These are phyloP conservation scores for Lasioglossum albipes DNA, from an alignment of 1,140 invertebrate species.

Conservation along the genomic window DNA sequence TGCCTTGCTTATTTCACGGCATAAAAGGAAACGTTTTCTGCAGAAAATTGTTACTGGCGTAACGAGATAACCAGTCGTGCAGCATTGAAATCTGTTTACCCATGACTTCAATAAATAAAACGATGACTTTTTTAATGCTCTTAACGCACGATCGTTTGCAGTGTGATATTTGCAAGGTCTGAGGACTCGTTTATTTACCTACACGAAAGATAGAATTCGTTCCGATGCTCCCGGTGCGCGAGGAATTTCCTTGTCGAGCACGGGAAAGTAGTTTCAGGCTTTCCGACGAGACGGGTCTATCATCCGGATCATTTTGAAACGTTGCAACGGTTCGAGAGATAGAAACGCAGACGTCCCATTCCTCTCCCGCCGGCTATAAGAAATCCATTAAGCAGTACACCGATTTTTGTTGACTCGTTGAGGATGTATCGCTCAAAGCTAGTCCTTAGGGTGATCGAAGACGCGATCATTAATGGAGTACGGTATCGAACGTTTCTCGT, in stretches of 20 bases:
- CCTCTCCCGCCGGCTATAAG: slow-evolving; percentile 23
- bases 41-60: too few species aligned
- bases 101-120: neutral
- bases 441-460: slow-evolving; percentile 7
- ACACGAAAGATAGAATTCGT: neutral
- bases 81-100: too few species aligned
- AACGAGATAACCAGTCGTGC: too few species aligned
- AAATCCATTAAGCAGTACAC: slow-evolving; percentile 48
- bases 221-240: too few species aligned
- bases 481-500: slow-evolving; percentile 9
- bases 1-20: too few species aligned
- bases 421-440: slow-evolving; percentile 1
- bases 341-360: slow-evolving; percentile 1
- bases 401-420: slow-evolving; percentile 36
- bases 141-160: neutral
- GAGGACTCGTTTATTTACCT: neutral
- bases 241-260: neutral
- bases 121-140: neutral
- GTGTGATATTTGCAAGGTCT: neutral
- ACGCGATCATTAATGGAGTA: slow-evolving; percentile 25
- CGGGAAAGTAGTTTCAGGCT: neutral
- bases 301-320: neutral
- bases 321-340: neutral
- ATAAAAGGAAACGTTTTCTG: too few species aligned
- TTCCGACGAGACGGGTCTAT: neutral